These are phyloP conservation scores for Carapus acus DNA, from an alignment of 2,797 vertebrate genomes.

Conservation along the genomic window DNA sequence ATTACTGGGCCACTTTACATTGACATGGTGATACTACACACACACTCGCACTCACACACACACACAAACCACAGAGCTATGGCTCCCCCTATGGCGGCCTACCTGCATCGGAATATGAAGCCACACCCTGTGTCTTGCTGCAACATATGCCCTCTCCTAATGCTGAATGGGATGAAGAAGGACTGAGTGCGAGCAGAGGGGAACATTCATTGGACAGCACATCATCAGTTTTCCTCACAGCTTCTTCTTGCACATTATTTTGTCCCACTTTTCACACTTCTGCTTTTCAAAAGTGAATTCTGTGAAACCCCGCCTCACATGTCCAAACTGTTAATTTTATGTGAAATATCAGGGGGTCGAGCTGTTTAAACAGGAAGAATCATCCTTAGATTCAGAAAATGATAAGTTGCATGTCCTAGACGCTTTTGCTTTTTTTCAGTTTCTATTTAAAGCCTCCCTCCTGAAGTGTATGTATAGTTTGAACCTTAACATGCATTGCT, in stretches of 20 bases:
- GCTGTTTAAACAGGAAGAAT: slow-evolving; percentile 21
- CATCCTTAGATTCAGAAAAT: slow-evolving; percentile 25
- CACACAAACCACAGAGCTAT: not conserved
- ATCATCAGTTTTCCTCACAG: slow-evolving; percentile 4
- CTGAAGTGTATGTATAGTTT: slow-evolving; percentile 28
- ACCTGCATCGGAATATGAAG: not conserved
- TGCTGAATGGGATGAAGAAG: not conserved
- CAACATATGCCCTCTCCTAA: slow-evolving; percentile 17
- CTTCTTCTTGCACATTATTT: not conserved
- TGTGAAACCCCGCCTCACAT: slow-evolving; percentile 32
- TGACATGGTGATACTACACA: no score
- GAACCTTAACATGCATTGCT: slow-evolving; percentile 43
- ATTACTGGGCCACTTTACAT: slow-evolving; percentile 44
- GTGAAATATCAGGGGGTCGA: slow-evolving; percentile 52
- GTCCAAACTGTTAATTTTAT: slow-evolving; percentile 27
- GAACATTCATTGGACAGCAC: not conserved
- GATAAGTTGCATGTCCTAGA: slow-evolving; percentile 52
- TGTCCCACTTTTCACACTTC: not conserved
- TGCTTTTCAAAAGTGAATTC: slow-evolving; percentile 6
- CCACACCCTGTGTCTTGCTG: not conserved
- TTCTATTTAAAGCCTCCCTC: slow-evolving; percentile 38
- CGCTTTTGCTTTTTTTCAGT: slow-evolving; percentile 4
- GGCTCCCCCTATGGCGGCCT: not conserved
- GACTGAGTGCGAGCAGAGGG: not conserved
- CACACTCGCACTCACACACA: slow-evolving; percentile 3